phyloP scores from a whole-genome alignment of 2,113 vertebrate genomes.

The Nannobrachium achirus region DNA sequence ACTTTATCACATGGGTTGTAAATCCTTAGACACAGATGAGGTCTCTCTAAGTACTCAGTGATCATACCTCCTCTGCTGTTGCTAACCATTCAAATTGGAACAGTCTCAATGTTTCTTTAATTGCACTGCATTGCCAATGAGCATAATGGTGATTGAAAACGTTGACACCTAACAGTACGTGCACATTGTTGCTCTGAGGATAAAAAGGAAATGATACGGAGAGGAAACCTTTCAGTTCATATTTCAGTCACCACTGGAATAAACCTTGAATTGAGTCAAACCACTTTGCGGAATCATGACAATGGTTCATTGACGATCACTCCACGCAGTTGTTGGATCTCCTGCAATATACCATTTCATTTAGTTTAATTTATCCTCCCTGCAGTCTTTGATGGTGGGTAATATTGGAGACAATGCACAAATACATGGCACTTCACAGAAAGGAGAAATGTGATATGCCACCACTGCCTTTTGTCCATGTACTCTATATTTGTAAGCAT shows the following conservation, averaged over 20 bases:
- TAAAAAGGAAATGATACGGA: no score
- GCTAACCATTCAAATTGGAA: no score
- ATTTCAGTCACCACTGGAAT: not conserved
- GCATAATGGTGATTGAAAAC: no score
- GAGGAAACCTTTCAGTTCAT: no score
- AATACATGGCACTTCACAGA: not conserved
- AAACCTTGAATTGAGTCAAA: not conserved
- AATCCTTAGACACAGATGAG: no score
- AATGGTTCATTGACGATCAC: not conserved
- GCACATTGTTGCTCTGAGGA: no score
- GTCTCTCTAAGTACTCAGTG: no score
- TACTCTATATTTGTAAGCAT: not conserved
- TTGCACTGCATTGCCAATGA: no score
- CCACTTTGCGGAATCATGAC: not conserved
- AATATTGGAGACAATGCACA: no score
- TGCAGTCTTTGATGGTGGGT: not conserved
- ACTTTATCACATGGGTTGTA: slow-evolving; percentile 81
- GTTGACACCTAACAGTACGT: no score
- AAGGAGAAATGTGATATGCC: not conserved
- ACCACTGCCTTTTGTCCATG: slow-evolving; percentile 33
- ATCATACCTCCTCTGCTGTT: no score
- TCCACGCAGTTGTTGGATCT: not conserved
- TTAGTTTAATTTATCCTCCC: not conserved
- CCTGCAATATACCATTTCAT: not conserved
- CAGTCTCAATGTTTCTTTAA: no score